phyloP scores from a whole-genome alignment of 2,797 vertebrate species.

The Sebastolobus alascanus region DNA sequence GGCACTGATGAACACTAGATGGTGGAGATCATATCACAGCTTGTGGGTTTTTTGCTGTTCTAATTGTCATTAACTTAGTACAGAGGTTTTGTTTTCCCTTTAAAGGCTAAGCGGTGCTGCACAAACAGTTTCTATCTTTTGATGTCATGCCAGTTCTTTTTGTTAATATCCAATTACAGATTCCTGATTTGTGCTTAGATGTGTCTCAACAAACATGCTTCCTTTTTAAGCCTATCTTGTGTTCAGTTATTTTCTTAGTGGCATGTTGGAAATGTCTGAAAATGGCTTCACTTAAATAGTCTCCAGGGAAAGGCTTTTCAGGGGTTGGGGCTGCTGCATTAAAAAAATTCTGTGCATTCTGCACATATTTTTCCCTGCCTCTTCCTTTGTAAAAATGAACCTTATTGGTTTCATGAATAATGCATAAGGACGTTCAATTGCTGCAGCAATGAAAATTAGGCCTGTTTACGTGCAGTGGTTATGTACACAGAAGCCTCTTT shows the following conservation, averaged over 20 bases:
- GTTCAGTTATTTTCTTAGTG: constrained; percentile 71
- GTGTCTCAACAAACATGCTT: constrained; percentile 46
- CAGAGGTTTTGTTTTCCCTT: constrained; percentile 44
- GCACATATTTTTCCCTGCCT: constrained; percentile 78
- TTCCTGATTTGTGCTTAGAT: constrained; percentile 47
- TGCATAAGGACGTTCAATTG: constrained; percentile 83
- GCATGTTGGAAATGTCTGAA: constrained; percentile 80
- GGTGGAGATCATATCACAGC: constrained; percentile 63
- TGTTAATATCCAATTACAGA: constrained; percentile 40
- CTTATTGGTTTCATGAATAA: constrained; percentile 87
- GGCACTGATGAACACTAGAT: constrained; percentile 56
- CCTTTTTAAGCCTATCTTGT: constrained; percentile 50
- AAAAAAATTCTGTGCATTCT: constrained; percentile 81
- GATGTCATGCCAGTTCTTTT: constrained; percentile 34
- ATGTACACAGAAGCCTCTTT: constrained; percentile 75
- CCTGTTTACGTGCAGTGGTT: constrained; percentile 80
- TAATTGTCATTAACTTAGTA: constrained; percentile 57
- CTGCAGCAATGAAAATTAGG: constrained; percentile 84
- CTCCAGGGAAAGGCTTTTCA: constrained; percentile 78
- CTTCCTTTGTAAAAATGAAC: constrained; percentile 81
- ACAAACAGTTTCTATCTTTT: constrained; percentile 40
- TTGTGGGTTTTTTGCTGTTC: constrained; percentile 42
- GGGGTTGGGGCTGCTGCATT: constrained; percentile 77
- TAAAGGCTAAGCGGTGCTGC: constrained; percentile 26
- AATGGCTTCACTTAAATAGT: constrained; percentile 81